Percentiles rank a stretch among this genome's conserved stretches.
phyloP scores from a whole-genome alignment of 1,140 invertebrate species.

The Capitella teleta region DNA sequence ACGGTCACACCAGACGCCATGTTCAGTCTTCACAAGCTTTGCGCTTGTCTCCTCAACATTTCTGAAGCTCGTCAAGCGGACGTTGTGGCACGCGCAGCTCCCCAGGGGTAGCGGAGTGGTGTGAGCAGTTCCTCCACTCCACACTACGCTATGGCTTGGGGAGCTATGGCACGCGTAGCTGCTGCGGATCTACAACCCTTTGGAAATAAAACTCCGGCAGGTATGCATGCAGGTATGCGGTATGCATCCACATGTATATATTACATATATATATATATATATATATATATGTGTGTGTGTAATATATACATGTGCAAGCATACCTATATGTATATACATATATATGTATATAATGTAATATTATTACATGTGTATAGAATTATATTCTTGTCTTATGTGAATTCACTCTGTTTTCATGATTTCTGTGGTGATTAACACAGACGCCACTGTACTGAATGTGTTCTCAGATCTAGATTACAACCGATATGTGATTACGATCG shows the following conservation, averaged over 20 bases:
- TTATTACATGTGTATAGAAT: not conserved
- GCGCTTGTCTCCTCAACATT: too few species aligned
- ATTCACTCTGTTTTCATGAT: not conserved
- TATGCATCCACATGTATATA: not conserved
- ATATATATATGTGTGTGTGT: not conserved
- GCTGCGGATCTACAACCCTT: too few species aligned
- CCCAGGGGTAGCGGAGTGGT: too few species aligned
- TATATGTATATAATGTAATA: not conserved
- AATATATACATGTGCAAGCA: not conserved
- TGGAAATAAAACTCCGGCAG: too few species aligned
- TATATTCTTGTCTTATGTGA: not conserved
- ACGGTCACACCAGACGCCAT: too few species aligned
- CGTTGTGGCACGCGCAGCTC: too few species aligned
- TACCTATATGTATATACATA: not conserved
- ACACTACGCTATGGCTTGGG: too few species aligned
- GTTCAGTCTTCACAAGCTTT: too few species aligned
- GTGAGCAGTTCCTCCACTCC: too few species aligned
- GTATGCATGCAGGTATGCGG: not conserved
- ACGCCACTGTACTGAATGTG: not conserved
- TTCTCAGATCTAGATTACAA: conserved; percentile 2
- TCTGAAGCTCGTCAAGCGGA: too few species aligned
- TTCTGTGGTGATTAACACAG: not conserved
- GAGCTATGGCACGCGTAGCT: too few species aligned
- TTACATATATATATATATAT: conserved; percentile 1
- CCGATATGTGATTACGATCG: conserved; percentile 1